phyloP scores from a whole-genome alignment of 2,888 invertebrate species.

The Amphipoea oculea region DNA sequence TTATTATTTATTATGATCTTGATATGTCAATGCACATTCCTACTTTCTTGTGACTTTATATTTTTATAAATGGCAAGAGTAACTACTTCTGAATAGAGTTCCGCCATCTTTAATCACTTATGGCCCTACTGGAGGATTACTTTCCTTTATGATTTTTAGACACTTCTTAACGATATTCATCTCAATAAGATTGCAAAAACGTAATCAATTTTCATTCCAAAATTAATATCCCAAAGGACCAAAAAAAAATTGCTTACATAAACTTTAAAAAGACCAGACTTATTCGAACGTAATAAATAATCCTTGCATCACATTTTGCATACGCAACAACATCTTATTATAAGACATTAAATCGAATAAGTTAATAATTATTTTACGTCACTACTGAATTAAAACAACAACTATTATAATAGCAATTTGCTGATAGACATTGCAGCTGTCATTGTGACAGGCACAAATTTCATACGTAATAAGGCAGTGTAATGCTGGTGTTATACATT shows the following conservation, averaged over 20 bases:
- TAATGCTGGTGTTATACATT: slow-evolving; percentile 69
- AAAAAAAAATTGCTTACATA: slow-evolving; percentile 13
- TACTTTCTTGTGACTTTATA: background rate
- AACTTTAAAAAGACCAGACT: slow-evolving; percentile 16
- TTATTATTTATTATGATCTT: slow-evolving; percentile 12
- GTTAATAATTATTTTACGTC: slow-evolving; percentile 56
- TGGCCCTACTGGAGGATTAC: too few species aligned
- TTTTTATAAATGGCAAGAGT: background rate
- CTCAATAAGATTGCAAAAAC: background rate
- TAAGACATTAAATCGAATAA: slow-evolving; percentile 51
- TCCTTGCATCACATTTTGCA: slow-evolving; percentile 31
- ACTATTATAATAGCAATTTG: slow-evolving; percentile 48
- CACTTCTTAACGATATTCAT: background rate
- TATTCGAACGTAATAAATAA: slow-evolving; percentile 27
- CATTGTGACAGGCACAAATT: slow-evolving; percentile 73
- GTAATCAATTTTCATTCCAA: background rate
- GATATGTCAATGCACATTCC: background rate
- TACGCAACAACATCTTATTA: slow-evolving; percentile 54
- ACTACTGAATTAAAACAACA: slow-evolving; percentile 34
- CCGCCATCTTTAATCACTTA: background rate
- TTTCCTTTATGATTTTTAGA: too few species aligned
- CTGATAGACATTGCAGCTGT: slow-evolving; percentile 68
- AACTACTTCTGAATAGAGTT: background rate
- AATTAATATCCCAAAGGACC: background rate
- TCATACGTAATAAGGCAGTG: slow-evolving; percentile 65